Evolutionary conservation across 2,888 invertebrate species (phyloP).

Genomic region (Nemotelus nigrinus): DNA sequence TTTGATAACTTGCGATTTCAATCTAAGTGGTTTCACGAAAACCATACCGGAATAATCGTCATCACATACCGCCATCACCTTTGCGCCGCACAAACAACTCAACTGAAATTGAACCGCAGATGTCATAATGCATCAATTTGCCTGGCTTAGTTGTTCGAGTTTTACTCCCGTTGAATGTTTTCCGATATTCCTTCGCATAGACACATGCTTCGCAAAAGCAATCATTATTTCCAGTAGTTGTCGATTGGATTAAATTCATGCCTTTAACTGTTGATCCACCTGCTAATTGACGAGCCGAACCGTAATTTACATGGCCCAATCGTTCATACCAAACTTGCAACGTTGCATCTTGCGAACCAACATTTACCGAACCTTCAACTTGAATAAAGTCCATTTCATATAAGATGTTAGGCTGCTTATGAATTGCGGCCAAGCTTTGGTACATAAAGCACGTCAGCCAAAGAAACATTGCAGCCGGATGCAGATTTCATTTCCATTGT

Average conservation of each 20-base stretch:
- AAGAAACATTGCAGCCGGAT: background rate
- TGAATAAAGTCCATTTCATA: conserved; percentile 14
- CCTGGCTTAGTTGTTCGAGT: background rate
- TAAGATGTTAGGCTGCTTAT: background rate
- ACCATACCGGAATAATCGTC: conserved; percentile 15
- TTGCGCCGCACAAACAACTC: background rate
- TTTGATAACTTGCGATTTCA: background rate
- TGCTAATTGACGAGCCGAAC: background rate
- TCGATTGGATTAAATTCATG: background rate
- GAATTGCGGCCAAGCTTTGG: conserved; percentile 19
- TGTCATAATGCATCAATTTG: conserved; percentile 16
- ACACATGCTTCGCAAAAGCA: conserved; percentile 10
- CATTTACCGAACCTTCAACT: background rate
- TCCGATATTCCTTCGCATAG: background rate
- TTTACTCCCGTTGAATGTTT: background rate
- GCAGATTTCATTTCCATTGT: too few relatives aligned
- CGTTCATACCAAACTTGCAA: conserved; percentile 13
- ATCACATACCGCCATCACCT: background rate
- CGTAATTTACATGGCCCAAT: conserved; percentile 11
- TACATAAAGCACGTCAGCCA: background rate
- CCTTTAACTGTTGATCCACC: conserved; percentile 5
- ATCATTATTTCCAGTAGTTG: background rate
- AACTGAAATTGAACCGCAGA: background rate
- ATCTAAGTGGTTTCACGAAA: background rate
- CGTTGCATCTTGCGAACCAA: background rate